Conservation (phyloP, 23 tunicate species). For the Trididemnum nubilum region DNA sequence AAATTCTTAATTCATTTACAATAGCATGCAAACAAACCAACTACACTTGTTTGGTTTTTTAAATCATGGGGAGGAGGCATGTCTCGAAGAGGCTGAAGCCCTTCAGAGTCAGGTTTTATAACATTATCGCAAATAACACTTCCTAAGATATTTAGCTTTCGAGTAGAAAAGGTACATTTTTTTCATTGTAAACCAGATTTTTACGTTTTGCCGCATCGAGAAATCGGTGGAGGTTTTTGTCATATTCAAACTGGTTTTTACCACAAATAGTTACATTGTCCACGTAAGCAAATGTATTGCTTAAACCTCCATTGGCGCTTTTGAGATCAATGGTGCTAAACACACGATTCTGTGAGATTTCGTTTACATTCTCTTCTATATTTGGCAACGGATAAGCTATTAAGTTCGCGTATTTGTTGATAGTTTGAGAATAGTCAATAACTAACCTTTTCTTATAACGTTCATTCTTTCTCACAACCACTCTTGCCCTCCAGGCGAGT, state of each 20-base stretch:
- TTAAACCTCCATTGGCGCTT: background rate
- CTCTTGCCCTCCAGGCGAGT: background rate
- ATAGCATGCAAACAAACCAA: background rate
- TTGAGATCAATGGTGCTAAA: background rate
- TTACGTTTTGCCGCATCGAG: background rate
- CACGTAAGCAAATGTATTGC: background rate
- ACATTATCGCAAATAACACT: background rate
- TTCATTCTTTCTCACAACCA: background rate
- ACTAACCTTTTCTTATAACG: background rate
- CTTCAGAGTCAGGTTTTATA: background rate
- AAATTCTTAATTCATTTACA: background rate
- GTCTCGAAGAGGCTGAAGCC: background rate
- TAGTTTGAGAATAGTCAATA: background rate
- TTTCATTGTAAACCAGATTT: background rate
- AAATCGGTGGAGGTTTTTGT: background rate
- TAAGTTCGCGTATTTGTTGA: background rate
- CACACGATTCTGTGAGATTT: background rate
- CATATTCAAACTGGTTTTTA: background rate
- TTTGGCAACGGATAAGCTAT: background rate
- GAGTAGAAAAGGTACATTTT: background rate
- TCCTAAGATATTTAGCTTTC: background rate
- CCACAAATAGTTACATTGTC: background rate
- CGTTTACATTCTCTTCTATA: slow-evolving; percentile 2
- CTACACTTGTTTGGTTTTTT: too few species aligned
- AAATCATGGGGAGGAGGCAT: background rate